phyloP scores from a whole-genome alignment of 2,797 vertebrate species.

The Chromis chromis region DNA sequence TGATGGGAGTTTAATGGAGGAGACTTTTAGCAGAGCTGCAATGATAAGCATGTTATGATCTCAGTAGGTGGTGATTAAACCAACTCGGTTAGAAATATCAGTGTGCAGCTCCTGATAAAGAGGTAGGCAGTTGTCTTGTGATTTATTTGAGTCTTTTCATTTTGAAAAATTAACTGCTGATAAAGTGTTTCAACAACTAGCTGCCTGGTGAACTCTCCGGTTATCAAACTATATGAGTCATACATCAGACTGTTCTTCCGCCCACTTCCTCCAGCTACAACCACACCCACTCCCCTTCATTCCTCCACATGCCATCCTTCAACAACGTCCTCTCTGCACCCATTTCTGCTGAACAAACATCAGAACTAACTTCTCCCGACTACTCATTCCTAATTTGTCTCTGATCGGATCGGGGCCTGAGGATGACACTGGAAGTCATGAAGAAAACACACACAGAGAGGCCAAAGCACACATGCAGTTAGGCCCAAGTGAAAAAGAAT shows the following conservation, averaged over 20 bases:
- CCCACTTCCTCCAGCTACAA: constrained; percentile 9
- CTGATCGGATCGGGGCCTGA: constrained; percentile 37
- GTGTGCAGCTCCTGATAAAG: constrained; percentile 39
- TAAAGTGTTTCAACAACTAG: constrained; percentile 29
- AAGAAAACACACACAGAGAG: constrained; percentile 11
- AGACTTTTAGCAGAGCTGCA: neutral
- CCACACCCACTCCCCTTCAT: neutral
- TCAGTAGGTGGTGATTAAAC: constrained; percentile 12
- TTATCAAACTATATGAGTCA: constrained; percentile 24
- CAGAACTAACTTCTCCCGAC: constrained; percentile 10
- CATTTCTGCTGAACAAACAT: constrained; percentile 26
- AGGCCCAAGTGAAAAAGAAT: constrained; percentile 53
- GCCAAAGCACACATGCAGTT: constrained; percentile 23
- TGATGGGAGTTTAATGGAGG: neutral
- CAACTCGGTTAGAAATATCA: neutral
- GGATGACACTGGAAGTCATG: neutral
- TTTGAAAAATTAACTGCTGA: constrained; percentile 31
- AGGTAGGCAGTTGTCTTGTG: constrained; percentile 3
- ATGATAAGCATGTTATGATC: neutral
- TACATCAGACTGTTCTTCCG: constrained; percentile 7
- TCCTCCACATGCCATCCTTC: constrained; percentile 1
- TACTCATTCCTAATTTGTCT: constrained; percentile 11
- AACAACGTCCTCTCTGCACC: constrained; percentile 14
- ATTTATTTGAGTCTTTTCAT: constrained; percentile 31
- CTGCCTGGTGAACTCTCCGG: constrained; percentile 12